Base-by-base conservation (phyloP, 2,797 vertebrate genomes). In the Serranus cabrilla region DNA sequence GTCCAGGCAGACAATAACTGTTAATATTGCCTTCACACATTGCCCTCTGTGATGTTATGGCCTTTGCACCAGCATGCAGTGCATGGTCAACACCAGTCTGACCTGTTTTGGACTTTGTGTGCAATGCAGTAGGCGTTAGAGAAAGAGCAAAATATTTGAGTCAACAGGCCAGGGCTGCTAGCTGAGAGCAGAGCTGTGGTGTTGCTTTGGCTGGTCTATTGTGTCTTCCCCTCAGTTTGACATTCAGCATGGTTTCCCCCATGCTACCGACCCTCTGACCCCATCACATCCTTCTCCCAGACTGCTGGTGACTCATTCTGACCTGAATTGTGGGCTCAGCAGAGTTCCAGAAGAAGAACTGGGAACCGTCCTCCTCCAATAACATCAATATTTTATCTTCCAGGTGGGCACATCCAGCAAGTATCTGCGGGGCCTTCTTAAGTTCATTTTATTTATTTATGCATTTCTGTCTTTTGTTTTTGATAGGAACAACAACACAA, bases 241-340 rank as follows among this genome's bases (percentile, higher is more conserved):
- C 91, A 94, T 93, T 93, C 92, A 91, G 80, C 68, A 83, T 50
- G 66, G 69, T 74, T 89, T 79, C 67, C 85, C 86, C 87, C 21
- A 42, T 66, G 77, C 76, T 72, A 69, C 16, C 20, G 71, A 84
- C 87, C 86, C 79, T 78, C 61, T 91, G 90, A 87, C 89, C 88
- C 67, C 59, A 67, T 84, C 81, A 74, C 62, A 85, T 85, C 77
- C 76, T 74, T 77, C 82, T 85, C 85, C 78, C 59, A 80, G 80
- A 71, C 78, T 54, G 46, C 42, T 39, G 12, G 57, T 81, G 85
- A 82, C 83, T 89, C 81, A 43, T 42, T 78, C 69, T 83, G 81
- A 93, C 87, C 89, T 88, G 82, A 87, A 59, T 73, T 81, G 55
- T 71, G 57, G 62, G 66, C 82, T 81, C 74, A 76, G 75, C 76